These are phyloP conservation scores for Probaryconus sp. DNA, from an alignment of 1,140 invertebrate species.

Conservation along the genomic window DNA sequence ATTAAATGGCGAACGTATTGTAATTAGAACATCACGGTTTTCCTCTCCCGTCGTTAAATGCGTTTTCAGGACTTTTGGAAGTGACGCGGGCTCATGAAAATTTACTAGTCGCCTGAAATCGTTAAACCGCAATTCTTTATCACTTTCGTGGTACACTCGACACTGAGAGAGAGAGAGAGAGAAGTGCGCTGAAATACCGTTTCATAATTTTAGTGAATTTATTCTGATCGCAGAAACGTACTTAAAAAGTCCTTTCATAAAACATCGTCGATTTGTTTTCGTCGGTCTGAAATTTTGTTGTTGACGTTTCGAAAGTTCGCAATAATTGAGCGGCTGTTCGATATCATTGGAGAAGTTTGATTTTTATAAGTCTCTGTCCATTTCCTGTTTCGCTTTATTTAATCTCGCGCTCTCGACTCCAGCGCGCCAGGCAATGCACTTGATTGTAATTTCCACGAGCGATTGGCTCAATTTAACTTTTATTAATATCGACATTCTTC, in stretches of 20 bases:
- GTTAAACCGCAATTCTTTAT: too few relatives aligned
- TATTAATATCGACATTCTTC: constrained; percentile 77
- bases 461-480: constrained; percentile 75
- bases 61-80: too few relatives aligned
- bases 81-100: too few relatives aligned
- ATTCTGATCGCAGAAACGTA: too few relatives aligned
- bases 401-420: constrained; percentile 42
- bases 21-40: constrained; percentile 32
- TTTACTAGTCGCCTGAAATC: too few relatives aligned
- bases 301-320: background rate
- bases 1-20: constrained; percentile 25
- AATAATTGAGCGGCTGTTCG: background rate
- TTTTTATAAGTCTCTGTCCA: constrained; percentile 1
- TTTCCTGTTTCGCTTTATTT: constrained; percentile 42
- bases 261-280: constrained; percentile 8
- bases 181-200: too few relatives aligned
- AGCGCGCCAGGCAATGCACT: constrained; percentile 42
- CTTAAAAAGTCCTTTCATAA: constrained; percentile 9
- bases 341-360: background rate
- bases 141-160: too few relatives aligned
- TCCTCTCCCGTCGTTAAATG: too few relatives aligned
- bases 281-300: too few relatives aligned
- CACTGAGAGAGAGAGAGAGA: too few relatives aligned
- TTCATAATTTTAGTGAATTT: too few relatives aligned
- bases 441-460: constrained; percentile 70